phyloP scores from a whole-genome alignment of 1,140 invertebrate genomes.

The Acromyrmex echinatior region DNA sequence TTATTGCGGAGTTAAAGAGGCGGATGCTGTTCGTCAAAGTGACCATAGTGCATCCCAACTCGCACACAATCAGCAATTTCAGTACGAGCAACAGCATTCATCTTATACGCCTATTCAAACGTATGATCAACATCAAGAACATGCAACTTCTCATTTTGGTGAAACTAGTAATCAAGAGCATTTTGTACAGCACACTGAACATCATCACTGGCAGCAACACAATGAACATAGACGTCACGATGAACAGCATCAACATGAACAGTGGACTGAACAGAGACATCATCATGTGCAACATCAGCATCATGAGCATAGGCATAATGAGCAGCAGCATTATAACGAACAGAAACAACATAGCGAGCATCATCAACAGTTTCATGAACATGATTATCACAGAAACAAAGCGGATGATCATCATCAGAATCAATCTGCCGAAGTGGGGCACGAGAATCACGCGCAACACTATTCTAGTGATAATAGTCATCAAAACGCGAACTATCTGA shows the following conservation, averaged over 20 bases:
- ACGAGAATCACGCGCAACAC: constrained; percentile 5
- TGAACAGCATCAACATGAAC: constrained; percentile 27
- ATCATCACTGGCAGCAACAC: constrained; percentile 43
- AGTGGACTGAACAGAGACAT: constrained; percentile 36
- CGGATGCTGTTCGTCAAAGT: neutral
- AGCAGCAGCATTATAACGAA: constrained; percentile 36
- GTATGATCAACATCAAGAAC: constrained; percentile 36
- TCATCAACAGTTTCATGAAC: constrained; percentile 42
- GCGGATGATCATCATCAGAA: constrained; percentile 38
- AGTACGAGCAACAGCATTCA: constrained; percentile 35
- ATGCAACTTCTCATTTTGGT: constrained; percentile 17
- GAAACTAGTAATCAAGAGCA: constrained; percentile 42
- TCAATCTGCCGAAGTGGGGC: constrained; percentile 1
- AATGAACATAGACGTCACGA: constrained; percentile 5
- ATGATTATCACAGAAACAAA: constrained; percentile 43
- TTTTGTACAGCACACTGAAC: constrained; percentile 20
- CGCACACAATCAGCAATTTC: constrained; percentile 30
- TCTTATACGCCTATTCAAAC: constrained; percentile 2
- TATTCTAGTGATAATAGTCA: constrained; percentile 27
- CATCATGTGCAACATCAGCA: constrained; percentile 20
- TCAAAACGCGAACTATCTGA: constrained; percentile 15
- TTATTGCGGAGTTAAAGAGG: neutral
- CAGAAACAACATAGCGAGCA: constrained; percentile 25
- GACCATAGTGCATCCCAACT: neutral
- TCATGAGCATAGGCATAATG: constrained; percentile 31